phyloP scores from a whole-genome alignment of 2,113 vertebrate species.

The Panthera tigris region DNA sequence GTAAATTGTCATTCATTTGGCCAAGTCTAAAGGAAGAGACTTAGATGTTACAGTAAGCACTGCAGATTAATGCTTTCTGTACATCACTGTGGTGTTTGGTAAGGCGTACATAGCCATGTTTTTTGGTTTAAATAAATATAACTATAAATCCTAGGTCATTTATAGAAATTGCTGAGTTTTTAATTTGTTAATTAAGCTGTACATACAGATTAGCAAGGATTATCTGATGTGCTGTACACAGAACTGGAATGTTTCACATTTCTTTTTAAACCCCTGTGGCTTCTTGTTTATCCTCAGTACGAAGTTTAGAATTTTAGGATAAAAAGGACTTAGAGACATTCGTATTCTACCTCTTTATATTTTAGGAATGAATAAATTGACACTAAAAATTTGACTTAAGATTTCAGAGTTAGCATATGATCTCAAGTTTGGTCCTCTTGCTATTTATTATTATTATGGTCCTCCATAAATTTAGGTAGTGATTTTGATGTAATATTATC shows the following conservation, averaged over 20 bases:
- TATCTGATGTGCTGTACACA: not conserved
- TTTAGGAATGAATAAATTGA: not conserved
- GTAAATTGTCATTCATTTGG: not conserved
- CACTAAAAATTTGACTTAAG: slow-evolving; percentile 14
- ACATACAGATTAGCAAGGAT: slow-evolving; percentile 64
- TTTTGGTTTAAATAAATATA: slow-evolving; percentile 11
- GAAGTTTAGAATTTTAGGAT: not conserved
- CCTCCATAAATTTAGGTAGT: not conserved
- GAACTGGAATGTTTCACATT: not conserved
- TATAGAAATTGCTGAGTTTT: slow-evolving; percentile 58
- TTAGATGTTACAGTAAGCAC: not conserved
- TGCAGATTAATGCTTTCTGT: not conserved
- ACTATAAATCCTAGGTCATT: slow-evolving; percentile 21
- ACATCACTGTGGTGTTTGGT: not conserved
- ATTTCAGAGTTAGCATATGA: not conserved
- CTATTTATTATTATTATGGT: not conserved
- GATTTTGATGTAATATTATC: not conserved
- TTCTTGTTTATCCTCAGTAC: slow-evolving; percentile 7
- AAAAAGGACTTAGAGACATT: not conserved
- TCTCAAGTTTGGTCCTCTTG: not conserved
- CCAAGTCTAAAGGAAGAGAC: not conserved
- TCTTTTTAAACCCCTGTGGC: not conserved
- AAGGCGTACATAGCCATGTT: not conserved
- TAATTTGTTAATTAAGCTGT: slow-evolving; percentile 47
- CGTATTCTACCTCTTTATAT: not conserved